Conservation (phyloP, 2,888 invertebrate species). For the Pseudanteris insignis region DNA sequence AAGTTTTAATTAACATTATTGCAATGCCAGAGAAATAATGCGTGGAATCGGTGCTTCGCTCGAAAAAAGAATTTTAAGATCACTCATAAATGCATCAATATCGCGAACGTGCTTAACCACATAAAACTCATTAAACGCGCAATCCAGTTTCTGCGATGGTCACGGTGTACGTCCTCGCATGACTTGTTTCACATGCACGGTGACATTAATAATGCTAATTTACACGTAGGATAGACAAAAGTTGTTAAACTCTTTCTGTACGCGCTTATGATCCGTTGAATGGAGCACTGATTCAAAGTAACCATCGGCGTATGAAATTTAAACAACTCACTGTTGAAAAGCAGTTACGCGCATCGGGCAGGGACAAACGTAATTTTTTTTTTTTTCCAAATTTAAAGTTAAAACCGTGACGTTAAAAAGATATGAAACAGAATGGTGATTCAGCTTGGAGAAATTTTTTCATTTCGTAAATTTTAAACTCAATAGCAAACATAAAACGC, state of each 20-base stretch:
- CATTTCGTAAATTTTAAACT: too few relatives aligned
- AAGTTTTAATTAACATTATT: not conserved
- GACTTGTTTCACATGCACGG: conserved; percentile 43
- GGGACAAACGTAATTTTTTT: not conserved
- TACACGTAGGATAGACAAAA: conserved; percentile 21
- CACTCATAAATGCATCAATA: conserved; percentile 16
- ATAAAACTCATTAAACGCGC: conserved; percentile 41
- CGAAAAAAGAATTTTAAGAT: conserved; percentile 18
- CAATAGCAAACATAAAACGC: too few relatives aligned
- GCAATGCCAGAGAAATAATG: conserved; percentile 1
- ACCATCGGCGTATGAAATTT: too few relatives aligned
- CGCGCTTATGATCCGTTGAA: too few relatives aligned
- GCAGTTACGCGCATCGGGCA: not conserved
- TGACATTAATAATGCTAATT: conserved; percentile 36
- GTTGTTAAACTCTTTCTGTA: conserved; percentile 22
- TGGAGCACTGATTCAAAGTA: too few relatives aligned
- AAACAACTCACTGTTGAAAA: not conserved
- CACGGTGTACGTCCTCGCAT: conserved; percentile 39
- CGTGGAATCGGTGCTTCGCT: conserved; percentile 9
- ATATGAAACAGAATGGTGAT: too few relatives aligned
- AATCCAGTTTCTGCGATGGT: conserved; percentile 45
- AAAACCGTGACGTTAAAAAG: too few relatives aligned
- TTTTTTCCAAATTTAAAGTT: not conserved
- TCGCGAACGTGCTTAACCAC: conserved; percentile 34
- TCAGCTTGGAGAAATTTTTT: too few relatives aligned